A percentile compares a stretch with the other conserved stretches of the same genome.
phyloP scores from a whole-genome alignment of 2,888 invertebrate species.

The Lasioglossum figueresi region DNA sequence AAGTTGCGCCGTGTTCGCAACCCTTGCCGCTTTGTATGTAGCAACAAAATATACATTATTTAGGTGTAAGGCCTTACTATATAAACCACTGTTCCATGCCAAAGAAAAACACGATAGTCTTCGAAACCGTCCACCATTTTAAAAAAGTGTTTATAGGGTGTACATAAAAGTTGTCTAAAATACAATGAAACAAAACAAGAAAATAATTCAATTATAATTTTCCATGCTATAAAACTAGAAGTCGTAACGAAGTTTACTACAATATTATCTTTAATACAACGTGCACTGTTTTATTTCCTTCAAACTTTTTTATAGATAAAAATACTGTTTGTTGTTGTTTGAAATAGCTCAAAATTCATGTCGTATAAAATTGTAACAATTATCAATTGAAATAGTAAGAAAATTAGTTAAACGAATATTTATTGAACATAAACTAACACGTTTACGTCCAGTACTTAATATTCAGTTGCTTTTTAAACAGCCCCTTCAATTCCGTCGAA shows the following conservation, averaged over 20 bases:
- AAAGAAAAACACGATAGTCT: background rate
- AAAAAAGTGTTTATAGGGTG: background rate
- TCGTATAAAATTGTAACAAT: too few species aligned
- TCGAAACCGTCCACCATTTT: background rate
- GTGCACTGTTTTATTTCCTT: too few species aligned
- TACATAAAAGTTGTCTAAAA: background rate
- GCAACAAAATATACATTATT: slow-evolving; percentile 20
- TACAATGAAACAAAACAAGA: background rate
- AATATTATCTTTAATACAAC: too few species aligned
- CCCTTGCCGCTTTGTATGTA: background rate
- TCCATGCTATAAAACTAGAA: background rate
- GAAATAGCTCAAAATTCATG: background rate
- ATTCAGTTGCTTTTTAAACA: too few species aligned
- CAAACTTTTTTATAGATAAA: too few species aligned
- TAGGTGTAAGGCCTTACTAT: slow-evolving; percentile 15
- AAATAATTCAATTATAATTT: background rate
- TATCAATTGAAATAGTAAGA: background rate
- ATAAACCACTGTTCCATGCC: background rate
- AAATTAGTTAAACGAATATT: background rate
- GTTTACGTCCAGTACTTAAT: background rate
- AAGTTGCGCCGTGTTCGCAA: slow-evolving; percentile 11
- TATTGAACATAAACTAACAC: background rate
- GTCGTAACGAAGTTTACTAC: too few species aligned
- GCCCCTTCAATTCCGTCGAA: background rate
- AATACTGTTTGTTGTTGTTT: too few species aligned